Conservation (phyloP, 2,797 vertebrate genomes). For the Clarias platycephalus region DNA sequence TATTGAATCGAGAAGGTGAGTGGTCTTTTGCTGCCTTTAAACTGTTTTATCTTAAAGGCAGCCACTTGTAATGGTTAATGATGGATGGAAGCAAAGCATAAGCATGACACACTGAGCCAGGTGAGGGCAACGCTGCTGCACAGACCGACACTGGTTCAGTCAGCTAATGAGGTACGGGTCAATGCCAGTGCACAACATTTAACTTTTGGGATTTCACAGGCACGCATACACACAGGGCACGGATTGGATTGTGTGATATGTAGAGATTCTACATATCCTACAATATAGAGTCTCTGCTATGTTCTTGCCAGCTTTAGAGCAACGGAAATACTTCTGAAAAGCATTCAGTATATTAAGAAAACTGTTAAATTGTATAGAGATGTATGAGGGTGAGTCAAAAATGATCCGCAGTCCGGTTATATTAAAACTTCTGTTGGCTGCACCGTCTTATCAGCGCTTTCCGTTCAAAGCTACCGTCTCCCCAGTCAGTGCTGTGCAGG, state of each 20-base stretch:
- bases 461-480: too few relatives aligned
- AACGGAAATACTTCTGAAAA: conserved; percentile 4
- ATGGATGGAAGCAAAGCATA: conserved; percentile 73
- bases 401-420: too few relatives aligned
- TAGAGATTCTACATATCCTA: conserved; percentile 3
- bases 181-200: conserved; percentile 1
- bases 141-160: conserved; percentile 22
- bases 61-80: conserved; percentile 64
- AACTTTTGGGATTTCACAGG: conserved; percentile 45
- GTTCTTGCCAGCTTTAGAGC: not conserved
- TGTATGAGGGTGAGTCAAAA: not conserved
- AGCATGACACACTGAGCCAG: conserved; percentile 71
- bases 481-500: too few relatives aligned
- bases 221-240: not conserved
- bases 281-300: conserved; percentile 3
- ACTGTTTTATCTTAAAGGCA: conserved; percentile 50
- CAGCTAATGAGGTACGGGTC: conserved; percentile 8
- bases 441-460: too few relatives aligned
- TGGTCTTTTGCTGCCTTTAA: conserved; percentile 46
- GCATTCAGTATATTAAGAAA: not conserved
- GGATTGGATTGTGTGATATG: not conserved
- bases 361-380: not conserved
- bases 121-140: conserved; percentile 38
- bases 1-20: conserved; percentile 59
- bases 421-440: too few relatives aligned